Percentiles rank a stretch among this genome's conserved stretches.
Conservation (phyloP, 1,140 invertebrate genomes). For the Ceratina australensis region DNA sequence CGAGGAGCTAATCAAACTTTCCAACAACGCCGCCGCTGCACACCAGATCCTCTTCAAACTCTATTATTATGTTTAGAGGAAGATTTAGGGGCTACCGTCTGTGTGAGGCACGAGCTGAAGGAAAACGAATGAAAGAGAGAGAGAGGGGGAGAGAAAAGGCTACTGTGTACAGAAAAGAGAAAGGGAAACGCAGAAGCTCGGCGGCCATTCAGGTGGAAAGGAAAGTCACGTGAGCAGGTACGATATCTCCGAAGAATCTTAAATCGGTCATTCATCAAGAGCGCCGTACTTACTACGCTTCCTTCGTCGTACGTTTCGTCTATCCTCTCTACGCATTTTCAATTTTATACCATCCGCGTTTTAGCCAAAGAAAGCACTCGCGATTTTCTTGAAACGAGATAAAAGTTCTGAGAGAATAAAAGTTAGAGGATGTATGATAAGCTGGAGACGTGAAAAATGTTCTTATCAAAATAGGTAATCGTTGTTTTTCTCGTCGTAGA, state of each 20-base stretch:
- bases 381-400: too few species aligned
- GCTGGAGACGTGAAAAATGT: background rate
- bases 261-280: slow-evolving; percentile 64
- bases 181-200: background rate
- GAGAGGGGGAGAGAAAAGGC: background rate
- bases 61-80: slow-evolving; percentile 50
- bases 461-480: too few species aligned
- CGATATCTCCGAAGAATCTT: slow-evolving; percentile 47
- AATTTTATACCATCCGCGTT: background rate
- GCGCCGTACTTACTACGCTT: slow-evolving; percentile 42
- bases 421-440: background rate
- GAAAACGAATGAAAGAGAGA: background rate
- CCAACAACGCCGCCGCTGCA: slow-evolving; percentile 19
- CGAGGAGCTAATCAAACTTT: slow-evolving; percentile 49
- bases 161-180: too few species aligned
- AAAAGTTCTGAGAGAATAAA: background rate
- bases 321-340: background rate
- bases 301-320: background rate
- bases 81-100: slow-evolving; percentile 38
- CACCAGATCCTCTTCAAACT: slow-evolving; percentile 33
- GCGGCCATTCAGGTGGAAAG: slow-evolving; percentile 46
- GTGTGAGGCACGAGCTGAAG: too few species aligned
- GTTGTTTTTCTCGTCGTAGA: too few species aligned
- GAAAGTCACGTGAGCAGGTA: slow-evolving; percentile 44
- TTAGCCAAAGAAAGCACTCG: background rate